Conservation (phyloP, 2,113 vertebrate species). For the Pantherophis guttatus region DNA sequence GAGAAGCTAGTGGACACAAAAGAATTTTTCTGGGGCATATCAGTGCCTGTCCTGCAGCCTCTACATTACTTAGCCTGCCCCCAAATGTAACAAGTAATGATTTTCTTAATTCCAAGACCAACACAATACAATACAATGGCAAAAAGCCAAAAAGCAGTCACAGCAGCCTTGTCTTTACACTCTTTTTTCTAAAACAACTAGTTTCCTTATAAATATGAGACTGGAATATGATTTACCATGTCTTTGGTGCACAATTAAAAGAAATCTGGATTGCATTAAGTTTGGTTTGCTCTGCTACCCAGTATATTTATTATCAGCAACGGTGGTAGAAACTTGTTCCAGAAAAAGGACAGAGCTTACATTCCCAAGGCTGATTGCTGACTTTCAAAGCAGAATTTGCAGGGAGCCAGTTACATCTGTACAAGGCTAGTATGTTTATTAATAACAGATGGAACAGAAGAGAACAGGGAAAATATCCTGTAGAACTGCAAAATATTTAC, state of each 20-base stretch:
- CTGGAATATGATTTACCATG: not conserved
- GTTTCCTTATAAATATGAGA: not conserved
- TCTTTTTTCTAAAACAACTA: not conserved
- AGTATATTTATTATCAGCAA: not conserved
- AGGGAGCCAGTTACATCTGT: not conserved
- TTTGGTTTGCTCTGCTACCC: not conserved
- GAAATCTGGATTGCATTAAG: not conserved
- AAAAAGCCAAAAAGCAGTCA: not conserved
- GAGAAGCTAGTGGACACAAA: not conserved
- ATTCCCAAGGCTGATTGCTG: not conserved
- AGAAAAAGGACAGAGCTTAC: not conserved
- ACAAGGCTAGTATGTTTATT: not conserved
- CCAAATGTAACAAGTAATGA: not conserved
- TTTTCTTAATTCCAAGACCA: not conserved
- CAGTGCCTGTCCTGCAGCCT: not conserved
- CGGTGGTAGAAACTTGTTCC: not conserved
- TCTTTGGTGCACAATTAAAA: not conserved
- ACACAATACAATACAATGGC: not conserved
- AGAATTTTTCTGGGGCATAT: not conserved
- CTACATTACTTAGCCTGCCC: not conserved
- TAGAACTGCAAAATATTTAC: constrained; percentile 11
- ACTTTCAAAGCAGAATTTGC: constrained; percentile 4
- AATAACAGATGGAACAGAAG: not conserved
- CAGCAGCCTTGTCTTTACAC: not conserved
- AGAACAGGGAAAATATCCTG: not conserved